These are phyloP conservation scores for Eulemur coronatus DNA, from an alignment of 2,797 vertebrate species.

Conservation along the genomic window DNA sequence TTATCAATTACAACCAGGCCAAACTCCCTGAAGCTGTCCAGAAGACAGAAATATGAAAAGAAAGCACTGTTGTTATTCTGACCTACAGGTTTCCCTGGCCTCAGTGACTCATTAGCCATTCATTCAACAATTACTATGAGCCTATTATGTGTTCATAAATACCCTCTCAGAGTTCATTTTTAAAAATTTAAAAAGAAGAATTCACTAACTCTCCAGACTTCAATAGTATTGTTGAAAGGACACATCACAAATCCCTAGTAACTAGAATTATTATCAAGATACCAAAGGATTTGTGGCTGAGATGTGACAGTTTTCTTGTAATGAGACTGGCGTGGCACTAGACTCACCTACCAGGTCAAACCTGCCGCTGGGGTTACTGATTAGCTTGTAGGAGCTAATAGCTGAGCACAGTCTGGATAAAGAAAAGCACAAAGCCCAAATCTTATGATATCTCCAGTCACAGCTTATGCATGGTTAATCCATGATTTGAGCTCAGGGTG, in stretches of 20 bases:
- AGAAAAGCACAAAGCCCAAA: neutral
- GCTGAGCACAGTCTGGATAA: neutral
- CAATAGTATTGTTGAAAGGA: neutral
- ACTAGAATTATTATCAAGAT: neutral
- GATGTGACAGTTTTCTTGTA: neutral
- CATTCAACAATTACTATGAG: neutral
- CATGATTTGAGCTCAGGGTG: neutral
- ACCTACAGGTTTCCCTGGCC: neutral
- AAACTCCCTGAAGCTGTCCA: neutral
- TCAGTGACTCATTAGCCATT: neutral
- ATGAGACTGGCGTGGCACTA: neutral
- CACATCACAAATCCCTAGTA: neutral
- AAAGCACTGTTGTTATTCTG: neutral
- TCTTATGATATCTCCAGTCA: neutral
- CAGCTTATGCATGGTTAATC: too few relatives aligned
- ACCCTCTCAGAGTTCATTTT: neutral
- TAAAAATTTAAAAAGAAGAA: neutral
- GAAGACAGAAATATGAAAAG: neutral
- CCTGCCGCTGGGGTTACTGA: neutral
- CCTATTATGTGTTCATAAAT: neutral
- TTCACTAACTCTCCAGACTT: neutral
- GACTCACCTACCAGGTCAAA: neutral
- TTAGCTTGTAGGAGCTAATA: neutral
- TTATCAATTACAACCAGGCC: constrained; percentile 45
- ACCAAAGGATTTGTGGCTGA: neutral